Evolutionary conservation across 2,113 vertebrate genomes (phyloP).

Genomic region (Brachypodius melanocephalos): DNA sequence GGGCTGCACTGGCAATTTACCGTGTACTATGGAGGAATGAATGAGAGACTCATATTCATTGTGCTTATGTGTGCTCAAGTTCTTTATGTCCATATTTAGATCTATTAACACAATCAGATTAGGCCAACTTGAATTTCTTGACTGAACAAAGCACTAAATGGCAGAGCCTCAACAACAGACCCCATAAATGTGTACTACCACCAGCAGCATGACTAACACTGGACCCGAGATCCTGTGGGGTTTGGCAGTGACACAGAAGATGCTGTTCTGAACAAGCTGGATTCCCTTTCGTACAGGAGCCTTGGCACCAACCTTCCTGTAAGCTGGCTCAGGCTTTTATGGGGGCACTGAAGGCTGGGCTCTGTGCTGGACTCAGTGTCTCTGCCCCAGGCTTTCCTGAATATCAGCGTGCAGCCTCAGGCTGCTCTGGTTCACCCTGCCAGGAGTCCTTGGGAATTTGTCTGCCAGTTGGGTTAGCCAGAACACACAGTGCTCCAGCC

Average conservation of each 20-base stretch:
- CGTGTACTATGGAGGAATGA: background rate
- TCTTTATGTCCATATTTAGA: conserved; percentile 54
- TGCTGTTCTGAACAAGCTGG: background rate
- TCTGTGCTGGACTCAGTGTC: background rate
- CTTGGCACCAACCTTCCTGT: background rate
- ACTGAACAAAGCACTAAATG: conserved; percentile 25
- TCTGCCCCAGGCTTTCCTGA: background rate
- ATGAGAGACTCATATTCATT: conserved; percentile 38
- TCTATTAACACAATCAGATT: conserved; percentile 22
- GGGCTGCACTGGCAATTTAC: conserved; percentile 16
- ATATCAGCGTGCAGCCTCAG: background rate
- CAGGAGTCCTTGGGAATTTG: background rate
- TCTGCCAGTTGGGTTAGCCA: conserved; percentile 35
- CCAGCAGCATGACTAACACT: background rate
- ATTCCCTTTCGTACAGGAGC: background rate
- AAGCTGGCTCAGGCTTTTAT: background rate
- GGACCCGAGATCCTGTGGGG: background rate
- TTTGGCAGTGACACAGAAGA: conserved; percentile 42
- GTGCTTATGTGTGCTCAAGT: conserved; percentile 4
- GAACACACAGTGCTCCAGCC: conserved; percentile 18
- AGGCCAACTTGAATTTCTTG: conserved; percentile 37
- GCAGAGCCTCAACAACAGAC: conserved; percentile 4
- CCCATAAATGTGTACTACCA: conserved; percentile 3
- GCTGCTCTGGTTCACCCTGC: background rate
- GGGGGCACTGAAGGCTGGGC: background rate